A percentile compares a stretch with the other conserved stretches of the same genome.
Conservation (phyloP, 2,113 vertebrate genomes). For the Solenodon paradoxus region DNA sequence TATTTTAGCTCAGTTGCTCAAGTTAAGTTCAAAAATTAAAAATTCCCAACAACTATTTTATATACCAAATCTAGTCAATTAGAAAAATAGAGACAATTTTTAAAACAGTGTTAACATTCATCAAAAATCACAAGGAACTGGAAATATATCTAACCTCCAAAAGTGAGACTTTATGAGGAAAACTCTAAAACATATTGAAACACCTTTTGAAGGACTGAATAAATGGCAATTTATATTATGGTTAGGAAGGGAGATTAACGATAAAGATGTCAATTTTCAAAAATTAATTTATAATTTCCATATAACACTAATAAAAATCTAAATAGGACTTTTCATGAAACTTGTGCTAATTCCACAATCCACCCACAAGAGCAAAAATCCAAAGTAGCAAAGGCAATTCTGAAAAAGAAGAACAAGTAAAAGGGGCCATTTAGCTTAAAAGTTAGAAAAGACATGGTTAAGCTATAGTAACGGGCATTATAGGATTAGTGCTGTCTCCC, state of each 20-base stretch:
- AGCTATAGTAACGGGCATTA: neutral
- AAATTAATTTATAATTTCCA: constrained; percentile 18
- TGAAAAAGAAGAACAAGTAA: neutral
- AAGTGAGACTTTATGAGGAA: neutral
- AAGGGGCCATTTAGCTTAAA: neutral
- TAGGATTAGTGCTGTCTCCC: neutral
- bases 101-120: neutral
- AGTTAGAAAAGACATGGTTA: neutral
- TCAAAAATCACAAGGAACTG: neutral
- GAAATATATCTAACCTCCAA: neutral
- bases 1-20: neutral
- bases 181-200: neutral
- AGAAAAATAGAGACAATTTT: neutral
- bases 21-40: neutral
- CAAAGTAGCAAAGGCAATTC: constrained; percentile 16
- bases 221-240: neutral
- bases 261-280: neutral
- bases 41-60: neutral
- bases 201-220: neutral
- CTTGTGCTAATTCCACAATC: neutral
- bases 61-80: neutral
- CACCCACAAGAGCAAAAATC: neutral
- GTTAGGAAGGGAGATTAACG: neutral
- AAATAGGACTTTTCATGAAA: neutral
- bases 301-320: neutral